Percentiles rank a stretch among this genome's conserved stretches.
These are phyloP conservation scores for Biston stratarius DNA, from an alignment of 2,888 invertebrate genomes.

Conservation along the genomic window DNA sequence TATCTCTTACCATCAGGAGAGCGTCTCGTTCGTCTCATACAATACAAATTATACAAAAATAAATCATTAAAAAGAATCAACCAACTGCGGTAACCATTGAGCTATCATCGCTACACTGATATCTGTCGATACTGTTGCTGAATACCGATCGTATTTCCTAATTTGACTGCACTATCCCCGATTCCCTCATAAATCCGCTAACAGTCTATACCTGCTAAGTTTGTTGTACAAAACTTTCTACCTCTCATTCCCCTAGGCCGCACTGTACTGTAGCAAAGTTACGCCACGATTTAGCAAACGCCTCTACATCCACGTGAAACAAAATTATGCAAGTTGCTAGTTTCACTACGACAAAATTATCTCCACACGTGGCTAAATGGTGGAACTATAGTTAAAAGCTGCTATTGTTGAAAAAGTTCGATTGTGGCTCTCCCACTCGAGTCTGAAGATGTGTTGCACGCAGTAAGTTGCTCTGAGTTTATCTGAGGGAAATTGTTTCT, in stretches of 20 bases:
- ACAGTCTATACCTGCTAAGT: slow-evolving; percentile 5
- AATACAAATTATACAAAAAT: no score
- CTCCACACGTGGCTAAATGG: not conserved
- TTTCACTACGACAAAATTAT: not conserved
- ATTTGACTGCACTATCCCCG: not conserved
- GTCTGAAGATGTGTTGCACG: not conserved
- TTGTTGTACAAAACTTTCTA: slow-evolving; percentile 8
- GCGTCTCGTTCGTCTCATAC: no score
- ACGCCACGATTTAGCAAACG: slow-evolving; percentile 23
- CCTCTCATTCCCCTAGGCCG: slow-evolving; percentile 25
- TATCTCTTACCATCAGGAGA: no score
- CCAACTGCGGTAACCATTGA: no score
- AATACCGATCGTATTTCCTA: no score
- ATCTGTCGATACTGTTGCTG: no score
- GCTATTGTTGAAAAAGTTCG: not conserved
- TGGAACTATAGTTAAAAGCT: not conserved
- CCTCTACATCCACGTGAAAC: slow-evolving; percentile 20
- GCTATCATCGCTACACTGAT: no score
- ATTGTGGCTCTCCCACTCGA: not conserved
- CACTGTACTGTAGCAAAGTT: slow-evolving; percentile 12
- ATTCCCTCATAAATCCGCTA: not conserved
- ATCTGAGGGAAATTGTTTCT: slow-evolving; percentile 32
- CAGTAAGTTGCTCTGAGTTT: not conserved
- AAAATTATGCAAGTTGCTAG: slow-evolving; percentile 31
- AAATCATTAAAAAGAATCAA: no score